Conservation (phyloP, 2,797 vertebrate species). For the Champsocephalus esox region DNA sequence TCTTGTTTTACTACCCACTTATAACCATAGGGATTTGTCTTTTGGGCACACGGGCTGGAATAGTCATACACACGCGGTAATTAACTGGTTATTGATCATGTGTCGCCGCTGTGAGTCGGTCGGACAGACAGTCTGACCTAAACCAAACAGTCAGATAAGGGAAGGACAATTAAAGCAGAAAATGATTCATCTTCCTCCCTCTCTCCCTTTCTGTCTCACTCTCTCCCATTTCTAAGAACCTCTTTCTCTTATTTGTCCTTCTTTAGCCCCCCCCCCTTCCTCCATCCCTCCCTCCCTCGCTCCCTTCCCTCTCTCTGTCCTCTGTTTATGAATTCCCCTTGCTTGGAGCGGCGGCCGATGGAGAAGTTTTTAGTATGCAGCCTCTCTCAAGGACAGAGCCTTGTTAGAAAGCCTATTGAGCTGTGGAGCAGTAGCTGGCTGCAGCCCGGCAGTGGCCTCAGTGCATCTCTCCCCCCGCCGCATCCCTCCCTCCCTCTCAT, state of each 20-base stretch:
- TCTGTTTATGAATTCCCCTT: constrained; percentile 89
- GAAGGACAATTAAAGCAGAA: constrained; percentile 69
- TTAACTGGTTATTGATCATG: constrained; percentile 73
- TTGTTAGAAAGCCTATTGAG: constrained; percentile 84
- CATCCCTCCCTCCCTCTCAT: constrained; percentile 67
- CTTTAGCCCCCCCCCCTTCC: constrained; percentile 30
- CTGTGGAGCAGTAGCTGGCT: constrained; percentile 76
- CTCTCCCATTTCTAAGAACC: constrained; percentile 58
- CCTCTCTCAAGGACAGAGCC: constrained; percentile 88
- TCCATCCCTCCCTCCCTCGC: background rate
- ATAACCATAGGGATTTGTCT: constrained; percentile 37
- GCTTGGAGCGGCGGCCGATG: constrained; percentile 72
- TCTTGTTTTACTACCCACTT: constrained; percentile 44
- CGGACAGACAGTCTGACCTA: constrained; percentile 68
- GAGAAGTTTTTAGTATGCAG: constrained; percentile 88
- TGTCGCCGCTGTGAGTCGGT: constrained; percentile 63
- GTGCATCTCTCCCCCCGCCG: constrained; percentile 60
- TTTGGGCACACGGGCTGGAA: constrained; percentile 31
- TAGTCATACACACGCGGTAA: constrained; percentile 65
- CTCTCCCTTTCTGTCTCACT: constrained; percentile 25
- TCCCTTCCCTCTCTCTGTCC: constrained; percentile 62
- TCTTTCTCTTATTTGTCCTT: constrained; percentile 63
- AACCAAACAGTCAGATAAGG: constrained; percentile 69
- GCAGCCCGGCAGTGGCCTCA: constrained; percentile 58
- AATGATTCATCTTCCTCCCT: constrained; percentile 68